These are phyloP conservation scores for Sitta carolinensis DNA, from an alignment of 2,797 vertebrate species.

Conservation along the genomic window DNA sequence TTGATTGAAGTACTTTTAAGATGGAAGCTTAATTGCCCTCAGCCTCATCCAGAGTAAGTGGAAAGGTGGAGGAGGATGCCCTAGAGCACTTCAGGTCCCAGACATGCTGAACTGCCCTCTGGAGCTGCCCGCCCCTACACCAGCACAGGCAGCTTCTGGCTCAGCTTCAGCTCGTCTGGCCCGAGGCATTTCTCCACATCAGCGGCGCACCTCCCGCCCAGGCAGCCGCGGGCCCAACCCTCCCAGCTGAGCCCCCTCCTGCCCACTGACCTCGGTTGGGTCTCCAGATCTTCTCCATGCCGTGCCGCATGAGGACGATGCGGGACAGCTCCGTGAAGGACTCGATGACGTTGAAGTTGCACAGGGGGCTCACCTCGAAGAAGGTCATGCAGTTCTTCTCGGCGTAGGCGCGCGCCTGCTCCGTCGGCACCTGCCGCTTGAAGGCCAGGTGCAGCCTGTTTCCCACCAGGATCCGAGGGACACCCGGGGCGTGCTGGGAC, in stretches of 20 bases:
- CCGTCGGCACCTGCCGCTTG: slow-evolving; percentile 95
- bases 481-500: slow-evolving; percentile 93
- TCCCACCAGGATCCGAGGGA: slow-evolving; percentile 95
- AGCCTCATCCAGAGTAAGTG: background rate
- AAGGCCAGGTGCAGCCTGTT: slow-evolving; percentile 96
- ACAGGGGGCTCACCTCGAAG: slow-evolving; percentile 97
- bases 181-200: accelerated
- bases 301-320: slow-evolving; percentile 97
- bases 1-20: background rate
- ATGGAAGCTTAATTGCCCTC: background rate
- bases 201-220: background rate
- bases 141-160: background rate
- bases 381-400: slow-evolving; percentile 99
- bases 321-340: slow-evolving; percentile 97
- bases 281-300: slow-evolving; percentile 99
- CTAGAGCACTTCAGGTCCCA: background rate
- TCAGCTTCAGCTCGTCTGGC: background rate
- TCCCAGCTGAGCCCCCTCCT: accelerated
- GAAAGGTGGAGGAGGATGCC: background rate
- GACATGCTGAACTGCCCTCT: background rate
- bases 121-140: background rate
- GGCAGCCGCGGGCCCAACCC: background rate
- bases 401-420: slow-evolving; percentile 93
- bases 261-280: slow-evolving; percentile 90
- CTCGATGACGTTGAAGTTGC: slow-evolving; percentile 98